Base-by-base conservation (phyloP, 1,140 invertebrate species). In the Parapsyche elsis region DNA sequence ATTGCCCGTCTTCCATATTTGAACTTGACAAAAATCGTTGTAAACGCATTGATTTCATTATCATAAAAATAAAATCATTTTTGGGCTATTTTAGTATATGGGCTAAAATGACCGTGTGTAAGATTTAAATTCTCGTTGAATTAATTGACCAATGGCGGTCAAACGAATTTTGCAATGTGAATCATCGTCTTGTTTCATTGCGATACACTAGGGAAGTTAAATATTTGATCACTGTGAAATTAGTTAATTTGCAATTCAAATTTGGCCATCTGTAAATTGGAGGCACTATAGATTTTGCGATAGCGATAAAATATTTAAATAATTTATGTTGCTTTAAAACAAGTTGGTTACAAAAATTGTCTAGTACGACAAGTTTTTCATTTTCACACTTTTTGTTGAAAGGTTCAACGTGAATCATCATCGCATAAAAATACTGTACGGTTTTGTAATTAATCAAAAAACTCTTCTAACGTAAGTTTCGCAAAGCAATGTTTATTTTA, bases 151-250 rank as follows among this genome's bases (percentile, higher is more conserved):
- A 19, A 19, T 9, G 14, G 53, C 12, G 57, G 57, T 61, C 57
- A 61, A 61, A 61, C 9, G 57, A 19, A 61, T 61, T n/a, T 61
- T 61, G 57, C 10, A 61, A 9, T 21, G 57, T 61, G 57, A 61
- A 61, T 61, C 57, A 61, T 53, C 49, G 49, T 61, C 21, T 61
- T 61, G 16, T 9, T 21, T 19, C 16, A 19, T 61, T 61, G 16
- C 57, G 5, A 61, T 19, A 61, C 21, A 61, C 16, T 61, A 21
- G 14, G 57, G 57, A 61, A 61, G 57, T 19, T 61, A 61, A 61
- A 61, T 61, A 61, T 61, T 61, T 61, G 57, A 61, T 61, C 21
- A 61, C 21, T 61, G 16, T 19, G 9, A 61, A 61, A 61, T 61
- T 38, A 38, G 30, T 38, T 38, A 38, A 38, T 38, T 61, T 19